These are phyloP conservation scores for Salvelinus sp. DNA, from an alignment of 2,113 vertebrate species.

Conservation along the genomic window DNA sequence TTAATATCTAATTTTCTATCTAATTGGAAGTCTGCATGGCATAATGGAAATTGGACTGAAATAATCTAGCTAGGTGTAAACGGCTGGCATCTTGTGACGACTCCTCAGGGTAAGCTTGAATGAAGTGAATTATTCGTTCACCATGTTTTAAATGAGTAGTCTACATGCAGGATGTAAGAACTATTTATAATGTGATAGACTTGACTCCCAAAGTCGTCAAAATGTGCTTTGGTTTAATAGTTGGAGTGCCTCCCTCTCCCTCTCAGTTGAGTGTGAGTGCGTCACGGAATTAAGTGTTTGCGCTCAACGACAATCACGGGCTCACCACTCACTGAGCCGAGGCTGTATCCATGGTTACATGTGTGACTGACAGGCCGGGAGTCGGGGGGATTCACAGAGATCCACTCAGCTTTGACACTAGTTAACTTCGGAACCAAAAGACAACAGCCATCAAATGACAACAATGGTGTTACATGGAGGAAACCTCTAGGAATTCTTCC, in stretches of 20 bases:
- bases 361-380: conserved; percentile 1
- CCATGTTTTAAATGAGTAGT: too few relatives aligned
- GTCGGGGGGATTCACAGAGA: conserved; percentile 4
- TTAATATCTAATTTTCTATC: conserved; percentile 11
- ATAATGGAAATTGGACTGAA: conserved; percentile 21
- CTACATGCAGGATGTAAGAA: too few relatives aligned
- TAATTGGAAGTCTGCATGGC: conserved; percentile 10
- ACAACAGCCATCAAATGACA: background rate
- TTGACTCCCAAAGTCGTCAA: too few relatives aligned
- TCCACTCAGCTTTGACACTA: background rate
- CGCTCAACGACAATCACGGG: background rate
- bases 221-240: too few relatives aligned
- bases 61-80: too few relatives aligned
- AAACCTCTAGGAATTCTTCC: background rate
- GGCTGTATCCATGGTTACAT: conserved; percentile 23
- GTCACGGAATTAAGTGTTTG: background rate
- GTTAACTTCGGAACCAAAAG: background rate
- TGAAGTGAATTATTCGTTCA: too few relatives aligned
- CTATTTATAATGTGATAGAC: too few relatives aligned
- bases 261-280: background rate
- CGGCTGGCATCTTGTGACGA: too few relatives aligned
- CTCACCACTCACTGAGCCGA: conserved; percentile 11
- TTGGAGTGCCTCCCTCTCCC: too few relatives aligned
- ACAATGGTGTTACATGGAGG: background rate
- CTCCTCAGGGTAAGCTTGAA: too few relatives aligned